Base-by-base conservation (phyloP, 2,797 vertebrate species). In the Otolemur crassicaudatus region DNA sequence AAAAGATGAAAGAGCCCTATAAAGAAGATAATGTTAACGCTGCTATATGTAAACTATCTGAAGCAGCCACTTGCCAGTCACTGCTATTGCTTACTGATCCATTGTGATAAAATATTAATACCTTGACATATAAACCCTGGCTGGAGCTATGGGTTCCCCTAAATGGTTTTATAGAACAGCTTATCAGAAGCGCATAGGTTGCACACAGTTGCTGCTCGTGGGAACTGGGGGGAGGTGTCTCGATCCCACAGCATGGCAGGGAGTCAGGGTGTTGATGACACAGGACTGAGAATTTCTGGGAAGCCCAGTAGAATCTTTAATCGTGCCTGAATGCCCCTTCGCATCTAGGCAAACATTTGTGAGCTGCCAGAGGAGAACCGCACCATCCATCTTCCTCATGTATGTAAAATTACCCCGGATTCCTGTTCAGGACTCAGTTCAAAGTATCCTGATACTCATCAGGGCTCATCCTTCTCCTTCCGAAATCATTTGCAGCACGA, bases 231-330 rank as follows among this genome's bases (percentile, higher is more conserved):
- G 98, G 98, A 99, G 97, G 98, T 96, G 97, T 98, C 98, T 98
- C 98, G 98, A 98, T 98, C 98, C 98, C 97, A 97, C 85, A 98
- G 98, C 96, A 90, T 97, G 96, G 97, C 98, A 97, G 94, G 37
- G 98, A 98, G 98, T 98, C 98, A 98, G 98, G 98, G 98, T 98
- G 98, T 98, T 98, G 98, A 98, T 98, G 98, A 98, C 98, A 96
- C 65, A 94, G 98, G 95, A 93, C 97, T 76, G 97, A 97, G 97
- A 97, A 97, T 98, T 98, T 98, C 98, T 97, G 97, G 97, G 98
- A 98, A 97, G 98, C 98, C 97, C 97, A 88, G 96, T 91, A 94
- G 97, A 98, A 97, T 96, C 96, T 98, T 98, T 96, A 97, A 96
- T 97, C 94, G 95, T 49, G 88, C 94, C 93, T 46, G 72, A 96